Evolutionary conservation across 2,797 vertebrate genomes (phyloP).

Genomic region (Denticeps clupeoides): DNA sequence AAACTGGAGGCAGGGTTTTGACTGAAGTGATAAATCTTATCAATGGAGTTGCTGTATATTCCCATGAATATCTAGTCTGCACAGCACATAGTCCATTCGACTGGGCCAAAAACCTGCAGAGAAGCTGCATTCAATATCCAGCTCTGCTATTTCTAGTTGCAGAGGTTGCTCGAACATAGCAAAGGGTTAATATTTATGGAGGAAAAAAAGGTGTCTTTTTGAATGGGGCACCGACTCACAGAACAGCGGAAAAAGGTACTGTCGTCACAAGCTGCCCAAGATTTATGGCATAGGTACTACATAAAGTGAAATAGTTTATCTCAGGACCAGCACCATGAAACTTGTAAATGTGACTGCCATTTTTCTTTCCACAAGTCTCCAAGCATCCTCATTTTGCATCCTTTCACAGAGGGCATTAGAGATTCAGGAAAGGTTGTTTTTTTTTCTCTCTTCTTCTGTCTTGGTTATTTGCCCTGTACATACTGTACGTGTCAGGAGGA

Average conservation of each 20-base stretch:
- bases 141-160: too few relatives aligned
- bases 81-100: too few relatives aligned
- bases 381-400: conserved; percentile 36
- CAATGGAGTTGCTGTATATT: too few relatives aligned
- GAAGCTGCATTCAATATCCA: too few relatives aligned
- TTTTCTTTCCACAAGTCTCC: conserved; percentile 40
- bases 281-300: conserved; percentile 48
- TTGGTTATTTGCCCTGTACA: too few relatives aligned
- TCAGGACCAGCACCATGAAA: conserved; percentile 51
- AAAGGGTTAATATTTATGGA: neutral
- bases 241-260: conserved; percentile 20
- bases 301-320: conserved; percentile 60
- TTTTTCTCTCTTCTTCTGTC: too few relatives aligned
- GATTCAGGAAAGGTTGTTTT: too few relatives aligned
- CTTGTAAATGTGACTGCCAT: conserved; percentile 44
- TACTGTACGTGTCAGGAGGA: too few relatives aligned
- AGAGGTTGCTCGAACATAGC: neutral
- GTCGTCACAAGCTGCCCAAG: conserved; percentile 35
- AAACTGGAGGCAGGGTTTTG: too few relatives aligned
- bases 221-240: conserved; percentile 1
- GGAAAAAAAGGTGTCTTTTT: neutral
- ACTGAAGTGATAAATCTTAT: too few relatives aligned
- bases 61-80: too few relatives aligned
- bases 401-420: conserved; percentile 30
- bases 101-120: too few relatives aligned